Percentiles rank a stretch among this genome's conserved stretches.
Conservation (phyloP, 1,140 invertebrate species). For the Mamestra configurata region DNA sequence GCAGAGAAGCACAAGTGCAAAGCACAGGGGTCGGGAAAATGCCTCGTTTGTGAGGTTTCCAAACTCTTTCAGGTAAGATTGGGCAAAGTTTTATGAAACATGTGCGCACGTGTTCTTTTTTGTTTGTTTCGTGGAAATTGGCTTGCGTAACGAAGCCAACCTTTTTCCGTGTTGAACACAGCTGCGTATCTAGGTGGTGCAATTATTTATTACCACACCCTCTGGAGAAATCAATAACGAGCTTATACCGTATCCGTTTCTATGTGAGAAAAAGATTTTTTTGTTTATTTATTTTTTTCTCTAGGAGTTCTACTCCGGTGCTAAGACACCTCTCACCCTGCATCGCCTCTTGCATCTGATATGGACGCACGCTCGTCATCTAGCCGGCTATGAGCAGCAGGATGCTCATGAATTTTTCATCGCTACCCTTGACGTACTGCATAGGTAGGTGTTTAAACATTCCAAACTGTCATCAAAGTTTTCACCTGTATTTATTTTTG, state of each 20-base stretch:
- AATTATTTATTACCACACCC: constrained; percentile 23
- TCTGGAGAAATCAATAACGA: constrained; percentile 1
- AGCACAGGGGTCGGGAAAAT: constrained; percentile 89
- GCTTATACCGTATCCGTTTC: not conserved
- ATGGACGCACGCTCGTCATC: constrained; percentile 98
- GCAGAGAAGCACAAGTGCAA: constrained; percentile 96
- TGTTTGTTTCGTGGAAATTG: constrained; percentile 6
- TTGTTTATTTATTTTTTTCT: constrained; percentile 53
- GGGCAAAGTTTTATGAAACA: not conserved
- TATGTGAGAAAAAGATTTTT: constrained; percentile 7
- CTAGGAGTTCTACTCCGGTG: constrained; percentile 97
- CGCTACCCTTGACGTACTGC: constrained; percentile 96
- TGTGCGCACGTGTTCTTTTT: no score
- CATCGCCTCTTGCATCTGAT: constrained; percentile 97
- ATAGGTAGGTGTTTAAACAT: constrained; percentile 89
- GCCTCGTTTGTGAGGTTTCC: constrained; percentile 98
- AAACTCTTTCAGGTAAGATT: constrained; percentile 91
- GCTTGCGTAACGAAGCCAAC: not conserved
- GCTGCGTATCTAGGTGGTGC: constrained; percentile 9
- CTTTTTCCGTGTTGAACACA: constrained; percentile 21
- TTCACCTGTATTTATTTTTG: not conserved
- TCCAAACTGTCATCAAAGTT: not conserved
- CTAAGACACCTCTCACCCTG: constrained; percentile 95
- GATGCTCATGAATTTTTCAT: constrained; percentile 99
- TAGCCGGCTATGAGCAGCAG: constrained; percentile 99